Percentiles rank a stretch among this genome's conserved stretches.
phyloP scores from a whole-genome alignment of 2,797 vertebrate species.

The Chiloscyllium punctatum region DNA sequence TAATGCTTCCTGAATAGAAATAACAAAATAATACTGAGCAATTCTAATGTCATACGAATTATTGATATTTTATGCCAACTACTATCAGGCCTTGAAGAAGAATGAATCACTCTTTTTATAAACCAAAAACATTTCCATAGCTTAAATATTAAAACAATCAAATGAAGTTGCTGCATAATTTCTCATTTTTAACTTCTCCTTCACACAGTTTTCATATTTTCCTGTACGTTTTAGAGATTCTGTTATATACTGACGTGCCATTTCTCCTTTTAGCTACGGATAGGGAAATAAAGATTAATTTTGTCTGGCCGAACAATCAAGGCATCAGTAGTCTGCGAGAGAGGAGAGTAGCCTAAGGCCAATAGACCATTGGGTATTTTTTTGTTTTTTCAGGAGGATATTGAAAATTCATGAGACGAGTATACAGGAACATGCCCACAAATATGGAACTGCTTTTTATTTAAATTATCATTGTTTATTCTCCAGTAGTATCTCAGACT shows the following conservation, averaged over 20 bases:
- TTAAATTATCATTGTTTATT: constrained; percentile 32
- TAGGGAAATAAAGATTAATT: constrained; percentile 10
- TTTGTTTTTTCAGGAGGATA: background rate
- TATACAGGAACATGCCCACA: background rate
- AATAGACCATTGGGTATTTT: constrained; percentile 19
- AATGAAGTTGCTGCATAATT: background rate
- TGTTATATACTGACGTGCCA: background rate
- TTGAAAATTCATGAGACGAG: constrained; percentile 32
- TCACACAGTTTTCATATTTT: background rate
- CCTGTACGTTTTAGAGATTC: no score
- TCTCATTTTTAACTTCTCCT: background rate
- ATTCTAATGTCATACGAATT: background rate
- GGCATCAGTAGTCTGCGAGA: background rate
- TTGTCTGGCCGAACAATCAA: background rate
- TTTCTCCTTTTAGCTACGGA: background rate
- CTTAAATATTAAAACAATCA: background rate
- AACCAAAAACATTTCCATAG: background rate
- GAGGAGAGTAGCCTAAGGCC: constrained; percentile 8
- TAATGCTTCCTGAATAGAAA: background rate
- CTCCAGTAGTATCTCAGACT: background rate
- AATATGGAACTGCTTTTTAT: constrained; percentile 6
- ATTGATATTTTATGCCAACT: background rate
- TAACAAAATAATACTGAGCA: background rate
- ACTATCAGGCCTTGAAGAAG: background rate
- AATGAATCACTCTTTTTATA: background rate